Evolutionary conservation across 2,797 vertebrate species (phyloP).

Genomic region (Sparus aurata): DNA sequence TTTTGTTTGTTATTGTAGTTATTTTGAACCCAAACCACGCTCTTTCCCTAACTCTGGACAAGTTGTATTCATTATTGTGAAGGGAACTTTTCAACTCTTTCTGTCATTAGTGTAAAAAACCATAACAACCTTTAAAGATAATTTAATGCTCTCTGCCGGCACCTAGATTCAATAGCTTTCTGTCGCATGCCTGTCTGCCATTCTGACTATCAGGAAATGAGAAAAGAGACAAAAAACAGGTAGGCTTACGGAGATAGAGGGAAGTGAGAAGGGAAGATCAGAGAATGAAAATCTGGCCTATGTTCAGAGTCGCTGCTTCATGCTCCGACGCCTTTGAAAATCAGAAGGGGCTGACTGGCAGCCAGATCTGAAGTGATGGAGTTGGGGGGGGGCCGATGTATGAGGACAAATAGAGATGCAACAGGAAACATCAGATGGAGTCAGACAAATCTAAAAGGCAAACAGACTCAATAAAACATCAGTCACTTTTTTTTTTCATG

Average conservation of each 20-base stretch:
- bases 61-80: background rate
- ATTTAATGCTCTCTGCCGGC: background rate
- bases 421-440: conserved; percentile 72
- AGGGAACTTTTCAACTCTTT: background rate
- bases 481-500: conserved; percentile 41
- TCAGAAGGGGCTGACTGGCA: conserved; percentile 76
- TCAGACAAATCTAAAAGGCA: conserved; percentile 71
- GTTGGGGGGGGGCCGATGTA: conserved; percentile 24
- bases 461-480: conserved; percentile 81
- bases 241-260: conserved; percentile 50
- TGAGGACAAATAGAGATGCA: conserved; percentile 74
- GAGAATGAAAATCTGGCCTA: conserved; percentile 71
- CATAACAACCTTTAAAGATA: background rate
- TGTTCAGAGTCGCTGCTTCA: conserved; percentile 75
- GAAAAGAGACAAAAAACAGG: conserved; percentile 38
- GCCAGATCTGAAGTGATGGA: conserved; percentile 77
- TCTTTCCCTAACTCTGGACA: background rate
- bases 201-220: conserved; percentile 38
- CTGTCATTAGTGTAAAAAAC: background rate
- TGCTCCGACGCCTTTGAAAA: conserved; percentile 76
- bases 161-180: conserved; percentile 9
- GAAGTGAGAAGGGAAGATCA: conserved; percentile 69
- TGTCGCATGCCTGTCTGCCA: conserved; percentile 42
- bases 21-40: background rate
- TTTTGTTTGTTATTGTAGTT: background rate